Evolutionary conservation across 2,888 invertebrate genomes (phyloP), one percentile per base, ranked within the genome.

Genomic region (Lampropteryx suffumata): DNA sequence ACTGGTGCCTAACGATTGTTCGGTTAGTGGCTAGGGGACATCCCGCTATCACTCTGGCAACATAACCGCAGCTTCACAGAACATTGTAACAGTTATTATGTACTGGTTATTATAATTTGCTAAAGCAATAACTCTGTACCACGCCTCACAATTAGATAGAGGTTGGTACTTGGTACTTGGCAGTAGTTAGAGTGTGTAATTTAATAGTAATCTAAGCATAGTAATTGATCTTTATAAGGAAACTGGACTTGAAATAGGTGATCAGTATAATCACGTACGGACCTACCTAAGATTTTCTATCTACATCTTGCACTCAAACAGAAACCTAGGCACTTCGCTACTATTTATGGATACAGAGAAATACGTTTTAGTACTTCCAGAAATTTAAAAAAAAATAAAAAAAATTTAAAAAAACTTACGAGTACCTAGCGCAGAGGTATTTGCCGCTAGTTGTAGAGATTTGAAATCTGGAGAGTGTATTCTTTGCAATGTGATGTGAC

Each of bases 171-270:
- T 74, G 73, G 69, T 69, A 67, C 17, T 17, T 17, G 39, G 21
- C 24, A 28, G 11, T 30, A 30, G 24, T 12, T 42, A 53, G 48
- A 42, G 30, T 54, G 41, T 46, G 34, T 42, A 52, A 56, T 32
- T 47, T 48, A 32, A 48, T 48, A 48, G 41, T 53, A 49, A 42
- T 50, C 40, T 50, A 56, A 39, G 49, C 61, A 63, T 56, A 68
- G 63, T 64, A 64, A 67, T 65, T 54, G 46, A 57, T 63, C 72
- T 65, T 43, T 69, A 71, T 65, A 76, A 67, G 76, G 75, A 66
- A 76, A 75, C 69, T 64, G 12, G 39, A 39, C 46, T 48, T 44
- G 46, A 55, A 47, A 40, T 49, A 39, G 13, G 39, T 49, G 30
- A 48, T 43, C 29, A 46, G 36, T 49, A 37, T 48, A 44, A 47